Evolutionary conservation across 2,797 vertebrate species (phyloP).

Genomic region (Cuculus canorus): DNA sequence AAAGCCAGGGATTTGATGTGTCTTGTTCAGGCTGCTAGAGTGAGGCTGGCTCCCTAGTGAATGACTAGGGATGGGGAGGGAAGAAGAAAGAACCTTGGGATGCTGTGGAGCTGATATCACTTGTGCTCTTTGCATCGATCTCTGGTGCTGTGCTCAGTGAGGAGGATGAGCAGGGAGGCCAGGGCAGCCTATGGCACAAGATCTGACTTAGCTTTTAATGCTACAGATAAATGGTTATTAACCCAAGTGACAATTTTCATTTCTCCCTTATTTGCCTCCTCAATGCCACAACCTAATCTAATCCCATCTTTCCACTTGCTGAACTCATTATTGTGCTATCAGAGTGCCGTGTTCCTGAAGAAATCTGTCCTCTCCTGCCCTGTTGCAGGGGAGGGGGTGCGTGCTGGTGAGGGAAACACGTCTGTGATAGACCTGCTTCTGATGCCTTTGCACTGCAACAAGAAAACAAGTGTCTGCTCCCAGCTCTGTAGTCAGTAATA

Average conservation of each 20-base stretch:
- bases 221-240: fast-evolving
- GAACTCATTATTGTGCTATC: background rate
- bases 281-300: too few relatives aligned
- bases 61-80: too few relatives aligned
- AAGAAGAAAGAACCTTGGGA: background rate
- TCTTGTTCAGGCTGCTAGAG: fast-evolving
- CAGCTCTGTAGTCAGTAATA: background rate
- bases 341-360: background rate
- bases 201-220: background rate
- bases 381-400: fast-evolving
- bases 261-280: background rate
- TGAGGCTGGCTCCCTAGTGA: background rate
- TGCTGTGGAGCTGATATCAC: background rate
- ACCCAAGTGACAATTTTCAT: too few relatives aligned
- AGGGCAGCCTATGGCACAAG: background rate
- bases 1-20: fast-evolving
- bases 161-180: background rate
- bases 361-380: background rate
- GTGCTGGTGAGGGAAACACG: fast-evolving
- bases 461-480: background rate
- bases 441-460: background rate
- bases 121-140: fast-evolving
- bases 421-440: background rate
- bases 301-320: fast-evolving
- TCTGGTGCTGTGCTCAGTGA: background rate